Conservation (phyloP, 2,113 vertebrate species). For the Myocastor coypus region DNA sequence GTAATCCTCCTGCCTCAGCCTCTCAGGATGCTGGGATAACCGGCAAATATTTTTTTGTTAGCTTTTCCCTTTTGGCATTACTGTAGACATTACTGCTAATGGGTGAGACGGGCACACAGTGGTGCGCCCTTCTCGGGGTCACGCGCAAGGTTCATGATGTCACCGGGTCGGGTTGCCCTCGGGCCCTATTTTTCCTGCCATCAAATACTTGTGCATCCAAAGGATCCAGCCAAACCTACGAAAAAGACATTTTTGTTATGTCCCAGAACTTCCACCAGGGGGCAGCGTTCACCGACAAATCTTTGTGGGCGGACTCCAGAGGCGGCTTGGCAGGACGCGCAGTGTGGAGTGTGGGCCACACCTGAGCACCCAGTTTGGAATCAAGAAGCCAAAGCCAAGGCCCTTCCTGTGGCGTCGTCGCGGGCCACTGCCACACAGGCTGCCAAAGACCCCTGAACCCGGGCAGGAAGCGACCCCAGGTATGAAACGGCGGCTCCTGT, state of each 20-base stretch:
- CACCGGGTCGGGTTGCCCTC: background rate
- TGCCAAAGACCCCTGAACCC: background rate
- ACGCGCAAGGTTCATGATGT: no score
- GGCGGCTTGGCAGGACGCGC: background rate
- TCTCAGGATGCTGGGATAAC: background rate
- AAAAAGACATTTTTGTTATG: background rate
- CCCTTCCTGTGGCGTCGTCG: background rate
- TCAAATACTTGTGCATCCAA: background rate
- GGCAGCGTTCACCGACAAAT: slow-evolving; percentile 43
- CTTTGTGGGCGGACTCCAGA: background rate
- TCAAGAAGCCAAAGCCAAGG: background rate
- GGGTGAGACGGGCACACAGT: background rate
- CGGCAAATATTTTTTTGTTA: background rate
- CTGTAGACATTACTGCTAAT: background rate
- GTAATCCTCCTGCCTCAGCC: background rate
- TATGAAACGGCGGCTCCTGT: background rate
- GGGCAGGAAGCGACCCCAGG: background rate
- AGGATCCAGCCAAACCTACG: accelerated
- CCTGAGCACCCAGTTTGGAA: background rate
- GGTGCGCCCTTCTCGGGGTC: accelerated
- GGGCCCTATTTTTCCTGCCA: no score
- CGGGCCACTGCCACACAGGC: background rate
- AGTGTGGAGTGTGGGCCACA: background rate
- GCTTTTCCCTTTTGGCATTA: background rate
- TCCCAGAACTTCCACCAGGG: slow-evolving; percentile 58